These are phyloP conservation scores for Thecocarcelia acutangulata DNA, from an alignment of 2,888 invertebrate species.

Conservation along the genomic window DNA sequence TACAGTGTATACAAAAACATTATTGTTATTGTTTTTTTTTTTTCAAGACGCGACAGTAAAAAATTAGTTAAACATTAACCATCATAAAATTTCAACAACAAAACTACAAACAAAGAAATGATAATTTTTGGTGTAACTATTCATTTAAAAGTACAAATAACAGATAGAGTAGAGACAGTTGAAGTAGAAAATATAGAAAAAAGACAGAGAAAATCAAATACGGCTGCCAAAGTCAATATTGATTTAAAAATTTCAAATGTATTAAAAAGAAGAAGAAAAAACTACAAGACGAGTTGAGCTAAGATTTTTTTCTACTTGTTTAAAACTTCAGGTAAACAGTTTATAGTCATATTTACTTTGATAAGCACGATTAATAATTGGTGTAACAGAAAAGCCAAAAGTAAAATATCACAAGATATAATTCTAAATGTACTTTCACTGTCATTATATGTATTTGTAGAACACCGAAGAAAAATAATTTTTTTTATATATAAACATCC, in stretches of 20 bases:
- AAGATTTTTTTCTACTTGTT: constrained; percentile 35
- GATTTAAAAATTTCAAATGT: constrained; percentile 56
- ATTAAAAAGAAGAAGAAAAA: constrained; percentile 18
- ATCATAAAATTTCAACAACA: constrained; percentile 62
- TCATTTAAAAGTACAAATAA: constrained; percentile 31
- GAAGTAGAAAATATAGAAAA: not conserved
- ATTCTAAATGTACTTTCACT: constrained; percentile 51
- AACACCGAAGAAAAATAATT: constrained; percentile 4
- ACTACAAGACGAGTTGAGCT: constrained; percentile 13
- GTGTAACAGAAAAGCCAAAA: constrained; percentile 10
- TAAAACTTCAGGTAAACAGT: constrained; percentile 43
- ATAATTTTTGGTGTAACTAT: constrained; percentile 60
- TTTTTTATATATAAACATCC: constrained; percentile 44
- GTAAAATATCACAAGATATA: not conserved
- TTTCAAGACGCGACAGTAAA: constrained; percentile 60
- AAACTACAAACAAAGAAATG: constrained; percentile 38
- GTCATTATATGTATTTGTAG: constrained; percentile 7
- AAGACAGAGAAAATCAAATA: constrained; percentile 46
- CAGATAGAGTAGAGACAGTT: constrained; percentile 26
- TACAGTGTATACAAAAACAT: constrained; percentile 37
- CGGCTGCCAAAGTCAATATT: constrained; percentile 69
- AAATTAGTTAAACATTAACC: constrained; percentile 65
- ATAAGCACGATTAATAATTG: constrained; percentile 50
- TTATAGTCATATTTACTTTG: constrained; percentile 44
- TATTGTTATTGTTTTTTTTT: constrained; percentile 13